phyloP scores from a whole-genome alignment of 2,888 invertebrate species.

The Pseudanteris insignis region DNA sequence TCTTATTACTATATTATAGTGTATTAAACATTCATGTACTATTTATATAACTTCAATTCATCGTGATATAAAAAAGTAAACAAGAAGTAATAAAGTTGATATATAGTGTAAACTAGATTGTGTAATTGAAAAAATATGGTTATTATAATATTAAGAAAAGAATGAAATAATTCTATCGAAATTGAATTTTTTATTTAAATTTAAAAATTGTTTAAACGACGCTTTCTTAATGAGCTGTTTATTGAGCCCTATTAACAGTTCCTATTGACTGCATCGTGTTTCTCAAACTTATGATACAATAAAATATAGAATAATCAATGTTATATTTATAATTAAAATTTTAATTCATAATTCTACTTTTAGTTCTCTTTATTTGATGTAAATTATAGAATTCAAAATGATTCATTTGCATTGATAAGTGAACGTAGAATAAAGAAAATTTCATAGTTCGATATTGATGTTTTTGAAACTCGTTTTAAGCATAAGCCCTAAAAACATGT shows the following conservation, averaged over 20 bases:
- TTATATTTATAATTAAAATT: too few relatives aligned
- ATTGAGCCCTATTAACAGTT: slow-evolving; percentile 59
- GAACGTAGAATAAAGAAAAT: slow-evolving; percentile 30
- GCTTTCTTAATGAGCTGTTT: slow-evolving; percentile 55
- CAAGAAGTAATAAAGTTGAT: slow-evolving; percentile 1
- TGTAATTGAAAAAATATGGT: slow-evolving; percentile 6
- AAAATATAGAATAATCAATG: too few relatives aligned
- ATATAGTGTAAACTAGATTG: slow-evolving; percentile 12
- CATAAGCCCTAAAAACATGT: slow-evolving; percentile 12
- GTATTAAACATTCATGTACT: slow-evolving; percentile 12
- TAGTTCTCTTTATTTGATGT: too few relatives aligned
- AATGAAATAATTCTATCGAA: too few relatives aligned
- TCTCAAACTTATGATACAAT: slow-evolving; percentile 6
- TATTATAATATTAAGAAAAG: slow-evolving; percentile 16
- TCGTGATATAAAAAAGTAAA: slow-evolving; percentile 9
- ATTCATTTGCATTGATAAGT: too few relatives aligned
- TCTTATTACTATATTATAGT: too few relatives aligned
- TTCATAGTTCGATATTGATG: slow-evolving; percentile 49
- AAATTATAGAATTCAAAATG: too few relatives aligned
- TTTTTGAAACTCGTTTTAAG: slow-evolving; percentile 32
- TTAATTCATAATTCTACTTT: too few relatives aligned
- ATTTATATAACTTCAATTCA: slow-evolving; percentile 11
- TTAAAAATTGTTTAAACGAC: slow-evolving; percentile 31
- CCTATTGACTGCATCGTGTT: slow-evolving; percentile 49
- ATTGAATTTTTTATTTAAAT: slow-evolving; percentile 8